Evolutionary conservation across 2,888 invertebrate species (phyloP).

Genomic region (Falcaria lacertinaria): DNA sequence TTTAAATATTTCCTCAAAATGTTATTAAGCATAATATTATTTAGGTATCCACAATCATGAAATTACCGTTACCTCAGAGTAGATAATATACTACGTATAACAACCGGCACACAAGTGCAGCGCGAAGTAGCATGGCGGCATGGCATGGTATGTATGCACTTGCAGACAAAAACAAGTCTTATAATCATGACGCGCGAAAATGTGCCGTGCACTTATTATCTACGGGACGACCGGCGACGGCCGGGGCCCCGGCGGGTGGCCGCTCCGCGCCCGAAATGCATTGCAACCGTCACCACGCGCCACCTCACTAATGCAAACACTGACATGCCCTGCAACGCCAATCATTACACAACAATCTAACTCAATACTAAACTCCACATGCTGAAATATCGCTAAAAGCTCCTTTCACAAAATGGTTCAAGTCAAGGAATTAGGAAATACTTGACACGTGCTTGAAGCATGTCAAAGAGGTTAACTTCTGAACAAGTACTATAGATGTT

Average conservation of each 20-base stretch:
- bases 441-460: neutral
- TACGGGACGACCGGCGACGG: conserved; percentile 46
- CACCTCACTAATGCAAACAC: conserved; percentile 24
- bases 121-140: neutral
- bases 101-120: conserved; percentile 4
- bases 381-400: no score
- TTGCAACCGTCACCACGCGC: conserved; percentile 23
- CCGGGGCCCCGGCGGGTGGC: conserved; percentile 66
- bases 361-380: no score
- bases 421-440: conserved; percentile 9
- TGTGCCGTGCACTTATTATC: conserved; percentile 67
- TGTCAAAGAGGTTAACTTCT: neutral
- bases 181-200: conserved; percentile 50
- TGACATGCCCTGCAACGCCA: no score
- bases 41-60: conserved; percentile 6
- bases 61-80: conserved; percentile 17
- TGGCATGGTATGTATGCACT: conserved; percentile 45
- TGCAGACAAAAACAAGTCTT: conserved; percentile 41
- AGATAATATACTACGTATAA: no score
- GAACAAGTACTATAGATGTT: neutral
- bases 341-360: no score
- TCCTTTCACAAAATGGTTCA: conserved; percentile 20
- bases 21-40: conserved; percentile 8
- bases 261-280: conserved; percentile 51
- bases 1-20: conserved; percentile 10